Evolutionary conservation across 1,140 invertebrate genomes (phyloP).

Genomic region (Pectinophora gossypiella): DNA sequence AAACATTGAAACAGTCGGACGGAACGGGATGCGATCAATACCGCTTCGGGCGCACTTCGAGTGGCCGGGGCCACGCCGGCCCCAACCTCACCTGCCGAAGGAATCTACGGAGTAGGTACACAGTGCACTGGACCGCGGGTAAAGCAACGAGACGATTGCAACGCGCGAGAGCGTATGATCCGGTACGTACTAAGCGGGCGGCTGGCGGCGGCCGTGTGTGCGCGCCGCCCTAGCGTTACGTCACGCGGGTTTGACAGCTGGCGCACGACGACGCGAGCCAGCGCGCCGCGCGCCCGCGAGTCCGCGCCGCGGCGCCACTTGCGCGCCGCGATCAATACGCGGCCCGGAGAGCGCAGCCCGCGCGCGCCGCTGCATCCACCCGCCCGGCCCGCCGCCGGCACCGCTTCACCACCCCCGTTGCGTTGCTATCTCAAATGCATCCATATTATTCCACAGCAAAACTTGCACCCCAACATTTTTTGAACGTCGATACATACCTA

Average conservation of each 20-base stretch:
- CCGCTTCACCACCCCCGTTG: background rate
- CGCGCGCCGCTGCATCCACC: background rate
- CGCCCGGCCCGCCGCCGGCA: background rate
- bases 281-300: slow-evolving; percentile 11
- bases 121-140: slow-evolving; percentile 38
- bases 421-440: background rate
- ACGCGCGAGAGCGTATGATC: slow-evolving; percentile 23
- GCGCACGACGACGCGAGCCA: slow-evolving; percentile 26
- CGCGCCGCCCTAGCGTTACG: slow-evolving; percentile 53
- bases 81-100: slow-evolving; percentile 49
- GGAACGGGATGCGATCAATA: slow-evolving; percentile 60
- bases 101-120: slow-evolving; percentile 34
- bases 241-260: slow-evolving; percentile 59
- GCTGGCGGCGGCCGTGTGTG: slow-evolving; percentile 58
- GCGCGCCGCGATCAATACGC: slow-evolving; percentile 1
- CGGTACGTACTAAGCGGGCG: slow-evolving; percentile 52
- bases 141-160: slow-evolving; percentile 31
- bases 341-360: background rate
- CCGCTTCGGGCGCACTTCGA: slow-evolving; percentile 38
- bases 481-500: no score
- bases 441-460: background rate
- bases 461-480: no score
- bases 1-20: slow-evolving; percentile 61
- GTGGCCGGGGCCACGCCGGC: slow-evolving; percentile 37
- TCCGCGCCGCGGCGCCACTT: slow-evolving; percentile 47